These are phyloP conservation scores for Ennomos fuscantarius DNA, from an alignment of 2,888 invertebrate genomes.

Conservation along the genomic window DNA sequence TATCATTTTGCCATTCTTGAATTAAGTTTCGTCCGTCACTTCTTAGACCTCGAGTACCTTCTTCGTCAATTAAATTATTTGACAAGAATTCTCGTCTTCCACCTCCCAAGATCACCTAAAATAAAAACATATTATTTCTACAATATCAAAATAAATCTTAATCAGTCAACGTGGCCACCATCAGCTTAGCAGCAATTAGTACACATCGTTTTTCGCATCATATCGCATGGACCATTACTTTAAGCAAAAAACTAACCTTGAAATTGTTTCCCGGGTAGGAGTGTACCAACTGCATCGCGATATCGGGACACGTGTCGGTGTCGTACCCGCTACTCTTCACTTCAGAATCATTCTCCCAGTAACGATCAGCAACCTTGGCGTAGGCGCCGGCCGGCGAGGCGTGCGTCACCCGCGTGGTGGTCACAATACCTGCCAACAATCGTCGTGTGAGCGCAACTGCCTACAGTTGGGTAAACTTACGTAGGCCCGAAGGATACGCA, in stretches of 20 bases:
- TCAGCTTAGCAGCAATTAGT: no score
- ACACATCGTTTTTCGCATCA: no score
- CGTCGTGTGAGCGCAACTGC: neutral
- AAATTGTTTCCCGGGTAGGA: constrained; percentile 25
- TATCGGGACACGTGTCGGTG: constrained; percentile 85
- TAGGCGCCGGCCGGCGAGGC: constrained; percentile 90
- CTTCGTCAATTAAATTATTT: constrained; percentile 69
- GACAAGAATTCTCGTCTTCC: constrained; percentile 1
- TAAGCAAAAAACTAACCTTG: constrained; percentile 13
- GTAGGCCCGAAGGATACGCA: constrained; percentile 72
- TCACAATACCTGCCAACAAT: constrained; percentile 73
- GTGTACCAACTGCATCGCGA: constrained; percentile 87
- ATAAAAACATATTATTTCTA: no score
- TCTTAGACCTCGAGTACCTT: constrained; percentile 72
- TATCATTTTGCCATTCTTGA: constrained; percentile 86
- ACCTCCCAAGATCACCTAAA: neutral
- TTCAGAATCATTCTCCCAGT: constrained; percentile 87
- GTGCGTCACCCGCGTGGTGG: constrained; percentile 91
- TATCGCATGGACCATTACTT: no score
- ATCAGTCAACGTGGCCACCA: no score
- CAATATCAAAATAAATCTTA: no score
- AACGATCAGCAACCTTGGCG: constrained; percentile 87
- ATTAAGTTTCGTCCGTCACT: constrained; percentile 88
- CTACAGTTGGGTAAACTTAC: constrained; percentile 34
- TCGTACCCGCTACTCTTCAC: constrained; percentile 65